Conservation (phyloP, 1,140 invertebrate species). For the Drosophila nigromelanica region DNA sequence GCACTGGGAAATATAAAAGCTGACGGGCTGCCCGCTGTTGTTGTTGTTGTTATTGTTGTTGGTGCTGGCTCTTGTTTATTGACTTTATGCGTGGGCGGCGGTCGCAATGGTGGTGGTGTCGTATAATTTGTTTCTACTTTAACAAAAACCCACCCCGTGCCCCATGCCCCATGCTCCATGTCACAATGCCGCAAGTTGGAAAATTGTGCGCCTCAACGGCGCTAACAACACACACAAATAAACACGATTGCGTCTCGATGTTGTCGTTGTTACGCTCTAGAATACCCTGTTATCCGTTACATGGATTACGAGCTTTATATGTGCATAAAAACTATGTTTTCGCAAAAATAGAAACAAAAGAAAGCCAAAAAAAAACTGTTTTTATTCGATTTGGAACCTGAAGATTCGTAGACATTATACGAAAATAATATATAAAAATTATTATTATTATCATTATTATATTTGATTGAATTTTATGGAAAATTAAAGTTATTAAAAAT, state of each 20-base stretch:
- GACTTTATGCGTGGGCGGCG: constrained; percentile 63
- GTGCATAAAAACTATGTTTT: too few relatives aligned
- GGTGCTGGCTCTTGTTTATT: constrained; percentile 70
- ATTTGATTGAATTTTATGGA: too few relatives aligned
- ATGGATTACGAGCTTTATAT: too few relatives aligned
- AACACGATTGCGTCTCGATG: constrained; percentile 32
- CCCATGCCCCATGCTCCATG: constrained; percentile 13
- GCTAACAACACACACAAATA: constrained; percentile 36
- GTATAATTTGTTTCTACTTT: constrained; percentile 82
- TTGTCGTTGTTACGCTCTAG: constrained; percentile 14
- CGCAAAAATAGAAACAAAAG: neutral
- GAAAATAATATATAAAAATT: neutral
- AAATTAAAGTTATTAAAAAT: too few relatives aligned
- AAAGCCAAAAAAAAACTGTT: neutral
- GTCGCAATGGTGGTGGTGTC: constrained; percentile 43
- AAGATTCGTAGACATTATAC: too few relatives aligned
- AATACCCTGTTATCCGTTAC: constrained; percentile 30
- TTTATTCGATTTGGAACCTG: too few relatives aligned
- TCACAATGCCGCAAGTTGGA: constrained; percentile 46
- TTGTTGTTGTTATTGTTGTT: constrained; percentile 35
- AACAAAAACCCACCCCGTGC: constrained; percentile 45
- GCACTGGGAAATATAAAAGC: constrained; percentile 70
- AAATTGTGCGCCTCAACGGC: constrained; percentile 77
- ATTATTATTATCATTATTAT: too few relatives aligned
- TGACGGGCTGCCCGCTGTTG: constrained; percentile 46